Conservation (phyloP, 1,140 invertebrate species). For the Caerostris darwini region DNA sequence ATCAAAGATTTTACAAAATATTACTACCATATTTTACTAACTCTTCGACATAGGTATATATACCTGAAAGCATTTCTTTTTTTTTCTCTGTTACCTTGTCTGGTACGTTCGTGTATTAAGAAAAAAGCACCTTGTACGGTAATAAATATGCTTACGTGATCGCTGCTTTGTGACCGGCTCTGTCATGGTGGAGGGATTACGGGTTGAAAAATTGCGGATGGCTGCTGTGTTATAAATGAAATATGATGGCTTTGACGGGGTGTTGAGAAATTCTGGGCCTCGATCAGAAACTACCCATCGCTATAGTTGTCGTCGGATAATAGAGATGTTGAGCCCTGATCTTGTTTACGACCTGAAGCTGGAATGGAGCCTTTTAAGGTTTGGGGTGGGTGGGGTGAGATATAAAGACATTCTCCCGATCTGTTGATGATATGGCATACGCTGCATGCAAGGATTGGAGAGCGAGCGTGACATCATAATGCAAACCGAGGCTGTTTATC, state of each 20-base stretch:
- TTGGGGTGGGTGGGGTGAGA: neutral
- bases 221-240: conserved; percentile 66
- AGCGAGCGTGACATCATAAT: conserved; percentile 42
- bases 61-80: neutral
- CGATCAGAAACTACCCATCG: neutral
- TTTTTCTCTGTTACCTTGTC: neutral
- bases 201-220: conserved; percentile 40
- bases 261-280: conserved; percentile 54
- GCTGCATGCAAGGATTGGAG: neutral
- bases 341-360: conserved; percentile 57
- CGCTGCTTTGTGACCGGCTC: conserved; percentile 36
- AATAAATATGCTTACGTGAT: conserved; percentile 68
- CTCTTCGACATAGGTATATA: neutral
- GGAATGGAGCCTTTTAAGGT: neutral
- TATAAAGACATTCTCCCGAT: neutral
- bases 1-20: conserved; percentile 44
- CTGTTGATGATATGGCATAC: conserved; percentile 12
- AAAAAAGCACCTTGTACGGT: conserved; percentile 46
- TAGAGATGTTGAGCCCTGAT: conserved; percentile 69
- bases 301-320: conserved; percentile 32
- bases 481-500: conserved; percentile 47
- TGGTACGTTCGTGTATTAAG: neutral
- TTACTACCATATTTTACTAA: conserved; percentile 37
- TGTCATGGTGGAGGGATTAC: conserved; percentile 50
- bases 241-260: conserved; percentile 70